Evolutionary conservation across 1,140 invertebrate species (phyloP), one percentile per base, ranked within the genome.

Genomic region (Drosophila lini): DNA sequence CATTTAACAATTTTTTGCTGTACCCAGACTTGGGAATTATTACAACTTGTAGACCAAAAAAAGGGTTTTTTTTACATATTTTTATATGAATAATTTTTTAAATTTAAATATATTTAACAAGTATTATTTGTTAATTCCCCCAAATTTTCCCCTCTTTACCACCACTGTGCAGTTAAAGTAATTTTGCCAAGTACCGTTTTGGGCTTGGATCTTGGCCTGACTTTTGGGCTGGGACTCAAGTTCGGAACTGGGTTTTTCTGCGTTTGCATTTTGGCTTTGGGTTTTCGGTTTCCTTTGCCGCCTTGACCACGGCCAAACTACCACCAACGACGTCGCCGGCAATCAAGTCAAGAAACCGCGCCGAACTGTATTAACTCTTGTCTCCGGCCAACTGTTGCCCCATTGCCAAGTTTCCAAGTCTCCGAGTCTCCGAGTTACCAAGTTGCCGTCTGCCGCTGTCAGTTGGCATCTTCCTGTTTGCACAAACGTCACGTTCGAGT

Each of bases 381-480:
- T 63, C 82, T 81, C 48, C 31, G 47, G 50, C 80, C 78, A 80
- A 80, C 78, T 80, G 78, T 80, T 86, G 80, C 80, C 44, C 42
- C 50, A 67, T 59, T 32, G 57, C 56, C 61, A 61, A 63, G 55
- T 63, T 31, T 53, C 11, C 32, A 11, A 52, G 50, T 52, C 3
- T 13, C n/a, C 28, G 0, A 53, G 50, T 36, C 22, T 8, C 9
- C n/a, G 7, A 32, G 48, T 31, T 31, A n/a, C 22, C 45, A n/a
- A 47, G 45, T 32, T 42, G 57, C 59, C 48, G 40, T 74, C 64
- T 52, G 56, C 52, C 52, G 68, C 79, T 81, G 82, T 86, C 84
- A 84, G 80, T 88, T 80, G 77, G 85, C 80, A 88, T 89, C 84
- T 89, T 89, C 85, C 84, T 89, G 84, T 89, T 89, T 89, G 84